Base-by-base conservation (phyloP, 2,113 vertebrate genomes). In the Pongo pygmaeus region DNA sequence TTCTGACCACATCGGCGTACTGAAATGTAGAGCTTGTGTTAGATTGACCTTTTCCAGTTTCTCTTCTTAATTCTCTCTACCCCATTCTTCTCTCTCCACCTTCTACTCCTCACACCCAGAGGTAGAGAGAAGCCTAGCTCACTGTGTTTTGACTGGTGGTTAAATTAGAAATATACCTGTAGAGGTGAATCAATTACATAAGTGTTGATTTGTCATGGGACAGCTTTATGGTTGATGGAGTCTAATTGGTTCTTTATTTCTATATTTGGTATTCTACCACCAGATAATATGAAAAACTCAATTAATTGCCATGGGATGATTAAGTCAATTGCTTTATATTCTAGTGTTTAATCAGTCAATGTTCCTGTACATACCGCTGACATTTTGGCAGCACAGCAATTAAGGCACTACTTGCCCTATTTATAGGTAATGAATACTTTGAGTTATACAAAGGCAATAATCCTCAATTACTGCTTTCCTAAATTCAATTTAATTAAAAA, bases 361-460 rank as follows among this genome's bases (percentile, higher is more conserved):
- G 61, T 48, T n/a, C 38, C 89, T 59, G 20, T 17, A 77, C n/a
- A 79, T 25, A 86, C 25, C 59, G n/a, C 40, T 55, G 61, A 40
- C 74, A 93, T 70, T 93, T 78, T 85, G 43, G 79, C 57, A 95
- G 83, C 27, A 81, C 8, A 88, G 38, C 55, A 94, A 94, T 67
- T 40, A 77, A 85, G 57, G 8, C 1, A 48, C 16, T 75, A 18
- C 35, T 84, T 91, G 20, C 8, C 43, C 9, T 75, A 10, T 70
- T 85, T 9, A 7, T n/a, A 64, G 43, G 6, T 77, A 86, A 18
- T 59, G 12, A 55, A 27, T 75, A 11, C 35, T 78, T 72, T 61
- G 85, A 85, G 27, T 3, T 90, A 52, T 84, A 89, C 32, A 84
- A 38, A 81, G 23, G 32, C 23, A 61, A 40, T 81, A 86, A 94